Evolutionary conservation across 53 echinoderm and acorn worm species (phyloP), one percentile per base, ranked within the genome.

Genomic region (Crossaster papposus): DNA sequence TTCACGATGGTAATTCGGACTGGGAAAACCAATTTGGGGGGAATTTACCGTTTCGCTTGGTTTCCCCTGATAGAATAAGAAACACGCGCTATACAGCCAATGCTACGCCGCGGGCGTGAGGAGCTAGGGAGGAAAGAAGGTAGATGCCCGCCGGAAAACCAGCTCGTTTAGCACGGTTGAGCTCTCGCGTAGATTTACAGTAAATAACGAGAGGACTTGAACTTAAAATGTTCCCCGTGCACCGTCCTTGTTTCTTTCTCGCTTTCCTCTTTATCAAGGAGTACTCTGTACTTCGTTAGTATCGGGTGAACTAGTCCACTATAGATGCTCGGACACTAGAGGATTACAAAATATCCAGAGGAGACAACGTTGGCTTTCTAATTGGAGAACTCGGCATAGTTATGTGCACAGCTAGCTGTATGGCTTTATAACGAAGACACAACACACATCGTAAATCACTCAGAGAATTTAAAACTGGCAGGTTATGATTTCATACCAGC

Each of bases 21-120:
- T 51, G 87, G 55, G 36, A 58, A 87, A 87, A 72, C 87, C 87
- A 87, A 87, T 87, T 87, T 87, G 87, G 76, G 51, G 22, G 76
- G 77, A 87, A 2, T 87, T 87, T 76, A 58, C 55, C 87, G 71
- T 54, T 76, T 76, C 76, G 87, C 87, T 80, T 58, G 80, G 51
- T 80, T 80, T 80, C 36, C 80, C 32, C 30, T 44, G 15, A 58
- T 80, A 58, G 30, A 55, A 80, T 55, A 55, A 80, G 30, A 55
- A 54, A 30, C 50, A 18, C 9, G 24, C n/a, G 24, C 4, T 28
- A 26, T 38, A n/a, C n/a, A 24, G n/a, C 50, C 50, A 44, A n/a
- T 68, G 28, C 68, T 68, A 1, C 31, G 6, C 75, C 24, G 10
- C 23, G 3, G 29, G 29, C 30, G 26, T 53, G 51, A 51, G 44